These are phyloP conservation scores for Trematocara nigrifrons DNA, from an alignment of 2,113 vertebrate species.

Conservation along the genomic window DNA sequence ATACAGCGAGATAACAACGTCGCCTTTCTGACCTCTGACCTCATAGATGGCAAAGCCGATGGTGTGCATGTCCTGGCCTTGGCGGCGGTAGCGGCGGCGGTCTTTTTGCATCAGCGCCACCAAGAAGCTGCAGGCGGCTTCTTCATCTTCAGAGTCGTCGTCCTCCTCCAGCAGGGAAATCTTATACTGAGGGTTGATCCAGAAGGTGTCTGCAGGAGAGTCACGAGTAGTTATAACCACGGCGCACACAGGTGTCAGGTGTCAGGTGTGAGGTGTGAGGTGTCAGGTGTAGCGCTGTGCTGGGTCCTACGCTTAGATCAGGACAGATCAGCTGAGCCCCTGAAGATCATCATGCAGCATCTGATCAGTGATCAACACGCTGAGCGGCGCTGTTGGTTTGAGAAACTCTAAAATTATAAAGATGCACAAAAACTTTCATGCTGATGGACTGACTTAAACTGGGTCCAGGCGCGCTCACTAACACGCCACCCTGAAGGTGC, in stretches of 20 bases:
- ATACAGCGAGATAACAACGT: neutral
- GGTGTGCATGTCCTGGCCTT: conserved; percentile 81
- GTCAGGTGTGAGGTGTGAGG: neutral
- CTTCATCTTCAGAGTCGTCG: conserved; percentile 79
- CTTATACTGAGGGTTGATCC: conserved; percentile 94
- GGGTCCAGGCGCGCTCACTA: neutral
- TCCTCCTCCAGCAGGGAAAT: conserved; percentile 82
- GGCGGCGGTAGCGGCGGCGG: conserved; percentile 68
- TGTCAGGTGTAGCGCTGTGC: neutral
- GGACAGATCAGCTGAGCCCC: neutral
- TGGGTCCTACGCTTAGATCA: neutral
- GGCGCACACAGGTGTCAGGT: neutral
- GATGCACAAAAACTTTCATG: neutral
- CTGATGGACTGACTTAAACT: neutral
- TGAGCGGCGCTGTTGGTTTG: fast-evolving
- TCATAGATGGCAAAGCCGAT: conserved; percentile 87
- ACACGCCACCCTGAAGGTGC: neutral
- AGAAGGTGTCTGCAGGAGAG: conserved; percentile 81
- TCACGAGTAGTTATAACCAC: neutral
- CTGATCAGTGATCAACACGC: neutral
- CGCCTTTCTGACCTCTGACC: conserved; percentile 55
- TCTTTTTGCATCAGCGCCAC: conserved; percentile 93
- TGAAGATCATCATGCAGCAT: neutral
- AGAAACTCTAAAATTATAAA: neutral
- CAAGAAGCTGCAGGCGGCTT: conserved; percentile 83